Percentiles rank a stretch among this genome's conserved stretches.
Conservation (phyloP, 2,888 invertebrate genomes). For the Eledona agricola region DNA sequence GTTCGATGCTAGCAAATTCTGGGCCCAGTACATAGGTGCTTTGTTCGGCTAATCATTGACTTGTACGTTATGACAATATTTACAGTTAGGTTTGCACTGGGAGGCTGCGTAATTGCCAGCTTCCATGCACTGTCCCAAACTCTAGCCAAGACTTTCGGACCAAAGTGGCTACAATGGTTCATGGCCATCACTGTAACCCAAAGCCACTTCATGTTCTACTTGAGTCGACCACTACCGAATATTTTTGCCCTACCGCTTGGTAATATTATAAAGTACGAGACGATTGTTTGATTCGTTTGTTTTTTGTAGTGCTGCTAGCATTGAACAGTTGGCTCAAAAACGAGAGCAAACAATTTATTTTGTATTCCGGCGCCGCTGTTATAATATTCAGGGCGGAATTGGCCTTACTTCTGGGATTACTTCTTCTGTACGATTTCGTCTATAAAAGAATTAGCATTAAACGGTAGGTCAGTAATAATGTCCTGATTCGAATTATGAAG, state of each 20-base stretch:
- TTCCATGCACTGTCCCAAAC: conserved; percentile 79
- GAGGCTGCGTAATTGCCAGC: conserved; percentile 76
- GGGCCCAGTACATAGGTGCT: conserved; percentile 86
- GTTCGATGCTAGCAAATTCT: conserved; percentile 81
- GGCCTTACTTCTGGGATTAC: conserved; percentile 83
- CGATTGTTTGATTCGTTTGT: too few species aligned
- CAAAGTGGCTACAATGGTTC: conserved; percentile 82
- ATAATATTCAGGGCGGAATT: conserved; percentile 92
- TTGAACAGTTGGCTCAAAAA: conserved; percentile 85
- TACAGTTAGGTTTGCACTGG: conserved; percentile 83
- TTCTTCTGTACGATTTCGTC: conserved; percentile 82
- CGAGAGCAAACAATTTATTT: conserved; percentile 77
- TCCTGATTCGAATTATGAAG: conserved; percentile 14
- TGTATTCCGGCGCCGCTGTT: conserved; percentile 86
- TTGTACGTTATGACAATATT: conserved; percentile 2
- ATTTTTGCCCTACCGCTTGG: conserved; percentile 92
- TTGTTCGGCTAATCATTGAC: conserved; percentile 6
- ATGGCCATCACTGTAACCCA: conserved; percentile 87
- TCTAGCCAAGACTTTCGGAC: conserved; percentile 80
- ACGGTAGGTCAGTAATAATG: conserved; percentile 69
- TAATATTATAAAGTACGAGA: too few species aligned
- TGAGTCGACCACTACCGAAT: conserved; percentile 94
- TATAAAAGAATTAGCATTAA: conserved; percentile 73
- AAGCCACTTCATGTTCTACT: conserved; percentile 98
- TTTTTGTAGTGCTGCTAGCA: conserved; percentile 79